Evolutionary conservation across 2,888 invertebrate species (phyloP).

Genomic region (Epirrita christyi): DNA sequence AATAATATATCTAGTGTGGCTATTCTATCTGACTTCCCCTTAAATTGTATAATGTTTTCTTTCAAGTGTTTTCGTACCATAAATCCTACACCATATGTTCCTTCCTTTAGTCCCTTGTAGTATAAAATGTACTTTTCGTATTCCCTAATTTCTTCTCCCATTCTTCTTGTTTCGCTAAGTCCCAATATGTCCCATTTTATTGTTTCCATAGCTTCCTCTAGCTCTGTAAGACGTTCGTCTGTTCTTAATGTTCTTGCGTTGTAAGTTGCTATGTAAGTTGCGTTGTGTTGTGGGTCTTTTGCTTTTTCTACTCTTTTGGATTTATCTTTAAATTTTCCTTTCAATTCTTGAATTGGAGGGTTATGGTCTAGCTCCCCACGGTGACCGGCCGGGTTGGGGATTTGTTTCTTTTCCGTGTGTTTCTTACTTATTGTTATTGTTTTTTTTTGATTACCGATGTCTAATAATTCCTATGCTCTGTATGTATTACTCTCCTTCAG

Average conservation of each 20-base stretch:
- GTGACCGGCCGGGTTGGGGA: background rate
- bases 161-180: slow-evolving; percentile 1
- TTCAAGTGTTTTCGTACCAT: too few species aligned
- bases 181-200: background rate
- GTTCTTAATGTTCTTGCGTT: background rate
- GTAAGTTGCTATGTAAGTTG: background rate
- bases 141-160: background rate
- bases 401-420: background rate
- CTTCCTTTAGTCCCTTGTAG: too few species aligned
- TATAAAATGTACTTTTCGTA: too few species aligned
- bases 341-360: too few species aligned
- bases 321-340: too few species aligned
- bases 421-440: background rate
- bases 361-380: background rate
- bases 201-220: background rate
- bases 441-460: background rate
- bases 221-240: background rate
- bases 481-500: background rate
- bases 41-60: too few species aligned
- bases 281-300: background rate
- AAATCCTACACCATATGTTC: too few species aligned
- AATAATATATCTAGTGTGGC: too few species aligned
- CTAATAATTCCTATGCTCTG: background rate
- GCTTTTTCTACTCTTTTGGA: too few species aligned
- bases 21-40: too few species aligned